Conservation (phyloP, 2,797 vertebrate species). For the Gambelia wislizenii region DNA sequence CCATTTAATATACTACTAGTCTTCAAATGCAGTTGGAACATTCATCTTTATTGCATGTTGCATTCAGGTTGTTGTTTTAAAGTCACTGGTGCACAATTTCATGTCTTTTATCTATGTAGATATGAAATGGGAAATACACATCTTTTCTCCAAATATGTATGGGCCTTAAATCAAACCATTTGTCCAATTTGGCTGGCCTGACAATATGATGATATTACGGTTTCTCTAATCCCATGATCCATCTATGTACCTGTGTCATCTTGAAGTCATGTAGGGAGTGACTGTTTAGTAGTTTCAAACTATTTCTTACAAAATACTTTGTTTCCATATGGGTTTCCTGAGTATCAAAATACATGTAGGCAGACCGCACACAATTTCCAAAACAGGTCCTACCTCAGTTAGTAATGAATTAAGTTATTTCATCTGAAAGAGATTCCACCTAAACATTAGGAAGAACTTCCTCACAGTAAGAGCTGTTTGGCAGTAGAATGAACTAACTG, state of each 20-base stretch:
- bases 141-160: not conserved
- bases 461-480: no score
- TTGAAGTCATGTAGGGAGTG: not conserved
- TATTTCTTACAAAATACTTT: not conserved
- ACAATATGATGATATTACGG: not conserved
- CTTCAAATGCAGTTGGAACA: not conserved
- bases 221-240: not conserved
- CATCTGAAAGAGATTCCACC: no score
- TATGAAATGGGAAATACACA: not conserved
- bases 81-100: not conserved
- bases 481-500: no score
- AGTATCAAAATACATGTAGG: not conserved
- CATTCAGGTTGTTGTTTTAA: not conserved
- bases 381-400: not conserved
- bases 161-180: not conserved
- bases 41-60: not conserved
- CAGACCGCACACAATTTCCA: no score
- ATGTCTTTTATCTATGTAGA: not conserved
- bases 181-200: not conserved
- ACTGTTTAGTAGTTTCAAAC: not conserved
- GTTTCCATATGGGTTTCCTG: not conserved
- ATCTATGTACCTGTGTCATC: not conserved
- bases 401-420: no score
- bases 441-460: no score
- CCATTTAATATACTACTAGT: not conserved